Evolutionary conservation across 2,888 invertebrate species (phyloP).

Genomic region (Esperia sulphurella): DNA sequence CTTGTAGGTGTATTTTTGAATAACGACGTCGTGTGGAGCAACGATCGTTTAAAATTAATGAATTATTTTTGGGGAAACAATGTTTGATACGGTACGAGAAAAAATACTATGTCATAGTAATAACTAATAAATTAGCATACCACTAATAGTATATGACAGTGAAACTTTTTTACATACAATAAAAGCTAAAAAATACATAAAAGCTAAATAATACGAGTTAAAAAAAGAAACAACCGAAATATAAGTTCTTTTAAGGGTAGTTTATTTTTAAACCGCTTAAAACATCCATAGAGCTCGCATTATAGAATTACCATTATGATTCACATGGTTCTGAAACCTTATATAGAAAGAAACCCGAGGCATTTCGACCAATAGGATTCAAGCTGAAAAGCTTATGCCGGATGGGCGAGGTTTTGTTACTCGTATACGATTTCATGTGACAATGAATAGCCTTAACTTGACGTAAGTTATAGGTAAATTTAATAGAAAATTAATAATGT

Average conservation of each 20-base stretch:
- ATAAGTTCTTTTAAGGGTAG: too few species aligned
- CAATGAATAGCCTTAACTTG: background rate
- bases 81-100: too few species aligned
- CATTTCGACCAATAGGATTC: constrained; percentile 44
- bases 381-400: constrained; percentile 33
- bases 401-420: constrained; percentile 43
- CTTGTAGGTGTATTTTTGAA: constrained; percentile 3
- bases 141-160: too few species aligned
- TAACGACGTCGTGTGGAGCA: too few species aligned
- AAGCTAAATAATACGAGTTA: too few species aligned
- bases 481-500: background rate
- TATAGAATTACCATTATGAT: constrained; percentile 35
- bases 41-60: too few species aligned
- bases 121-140: too few species aligned
- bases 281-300: constrained; percentile 10
- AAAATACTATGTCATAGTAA: too few species aligned
- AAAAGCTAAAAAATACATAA: too few species aligned
- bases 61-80: too few species aligned
- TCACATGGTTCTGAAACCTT: constrained; percentile 44
- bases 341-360: constrained; percentile 39
- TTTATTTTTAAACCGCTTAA: constrained; percentile 21
- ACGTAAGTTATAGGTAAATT: background rate
- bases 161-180: too few species aligned
- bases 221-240: too few species aligned
- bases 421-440: constrained; percentile 26